Conservation (phyloP, 2,113 vertebrate species). For the Toxotes jaculatrix region DNA sequence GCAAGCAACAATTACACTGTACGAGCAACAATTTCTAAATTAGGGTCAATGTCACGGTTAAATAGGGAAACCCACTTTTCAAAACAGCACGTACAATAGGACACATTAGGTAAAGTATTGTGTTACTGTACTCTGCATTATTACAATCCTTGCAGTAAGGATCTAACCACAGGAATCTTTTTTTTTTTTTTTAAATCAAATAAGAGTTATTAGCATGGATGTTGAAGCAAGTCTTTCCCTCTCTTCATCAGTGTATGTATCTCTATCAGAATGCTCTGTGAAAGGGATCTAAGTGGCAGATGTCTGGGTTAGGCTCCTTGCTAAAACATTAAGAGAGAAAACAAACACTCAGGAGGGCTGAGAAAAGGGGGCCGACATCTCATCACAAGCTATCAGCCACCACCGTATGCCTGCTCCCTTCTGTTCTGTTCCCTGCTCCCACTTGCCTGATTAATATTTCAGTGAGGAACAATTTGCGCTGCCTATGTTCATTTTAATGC, state of each 20-base stretch:
- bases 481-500: constrained; percentile 21
- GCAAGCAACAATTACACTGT: constrained; percentile 13
- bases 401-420: constrained; percentile 66
- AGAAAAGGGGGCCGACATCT: constrained; percentile 57
- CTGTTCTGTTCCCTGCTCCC: constrained; percentile 56
- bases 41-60: constrained; percentile 23
- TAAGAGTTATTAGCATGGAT: background rate
- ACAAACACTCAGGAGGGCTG: constrained; percentile 69
- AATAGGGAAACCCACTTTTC: constrained; percentile 12
- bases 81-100: constrained; percentile 20
- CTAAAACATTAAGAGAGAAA: constrained; percentile 68
- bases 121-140: background rate
- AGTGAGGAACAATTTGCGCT: constrained; percentile 56
- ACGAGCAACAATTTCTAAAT: constrained; percentile 29
- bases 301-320: constrained; percentile 52
- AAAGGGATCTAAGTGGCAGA: constrained; percentile 56
- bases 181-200: constrained; percentile 9
- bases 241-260: constrained; percentile 1
- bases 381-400: constrained; percentile 60
- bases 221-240: background rate
- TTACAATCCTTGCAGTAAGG: background rate
- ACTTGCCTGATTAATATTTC: constrained; percentile 74
- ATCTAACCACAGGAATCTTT: background rate
- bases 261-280: background rate
- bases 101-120: background rate